Conservation (phyloP, 2,797 vertebrate species). For the Phalloptychus januarius region DNA sequence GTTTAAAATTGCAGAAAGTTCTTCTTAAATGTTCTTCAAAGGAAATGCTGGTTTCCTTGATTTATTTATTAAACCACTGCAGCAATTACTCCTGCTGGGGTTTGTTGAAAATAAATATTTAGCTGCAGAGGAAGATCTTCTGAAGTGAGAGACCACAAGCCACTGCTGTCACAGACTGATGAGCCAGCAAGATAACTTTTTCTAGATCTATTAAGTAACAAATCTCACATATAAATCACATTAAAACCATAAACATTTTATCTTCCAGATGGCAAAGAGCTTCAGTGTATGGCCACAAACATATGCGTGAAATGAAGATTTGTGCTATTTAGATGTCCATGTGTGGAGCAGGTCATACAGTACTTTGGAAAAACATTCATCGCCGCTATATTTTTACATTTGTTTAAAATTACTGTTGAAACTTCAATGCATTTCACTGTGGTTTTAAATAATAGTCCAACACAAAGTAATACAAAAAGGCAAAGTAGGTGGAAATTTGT, state of each 20-base stretch:
- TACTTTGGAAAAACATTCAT: neutral
- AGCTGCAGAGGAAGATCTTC: conserved; percentile 11
- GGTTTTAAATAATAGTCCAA: neutral
- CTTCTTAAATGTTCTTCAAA: neutral
- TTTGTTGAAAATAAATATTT: conserved; percentile 36
- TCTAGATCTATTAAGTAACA: neutral
- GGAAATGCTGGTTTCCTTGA: conserved; percentile 11
- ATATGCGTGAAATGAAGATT: conserved; percentile 7
- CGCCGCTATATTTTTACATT: neutral
- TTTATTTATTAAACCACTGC: conserved; percentile 26
- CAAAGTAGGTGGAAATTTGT: neutral
- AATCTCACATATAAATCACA: neutral
- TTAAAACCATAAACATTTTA: neutral
- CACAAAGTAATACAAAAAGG: neutral
- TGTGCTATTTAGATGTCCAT: conserved; percentile 35
- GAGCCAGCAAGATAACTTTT: neutral
- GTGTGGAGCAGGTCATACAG: conserved; percentile 17
- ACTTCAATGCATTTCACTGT: neutral
- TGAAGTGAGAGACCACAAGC: conserved; percentile 16
- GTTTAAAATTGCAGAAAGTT: neutral
- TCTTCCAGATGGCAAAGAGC: neutral
- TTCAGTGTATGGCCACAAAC: conserved; percentile 23
- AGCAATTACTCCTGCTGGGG: conserved; percentile 6
- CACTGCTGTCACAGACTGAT: conserved; percentile 27
- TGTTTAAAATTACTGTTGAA: neutral